A percentile compares a stretch with the other conserved stretches of the same genome.
These are phyloP conservation scores for Drosophila prolongata DNA, from an alignment of 2,888 invertebrate species.

Conservation along the genomic window DNA sequence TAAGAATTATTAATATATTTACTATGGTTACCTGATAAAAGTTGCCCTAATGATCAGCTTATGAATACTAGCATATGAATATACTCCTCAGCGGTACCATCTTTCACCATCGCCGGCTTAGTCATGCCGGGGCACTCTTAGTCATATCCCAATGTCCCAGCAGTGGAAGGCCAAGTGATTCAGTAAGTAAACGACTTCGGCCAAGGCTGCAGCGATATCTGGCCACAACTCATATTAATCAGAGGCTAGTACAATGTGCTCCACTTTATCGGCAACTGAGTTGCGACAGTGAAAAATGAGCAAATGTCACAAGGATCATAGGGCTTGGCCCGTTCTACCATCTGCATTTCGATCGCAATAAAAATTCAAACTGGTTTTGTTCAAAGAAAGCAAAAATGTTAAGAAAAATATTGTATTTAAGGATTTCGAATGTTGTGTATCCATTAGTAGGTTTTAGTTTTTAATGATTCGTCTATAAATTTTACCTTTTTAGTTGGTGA, in stretches of 20 bases:
- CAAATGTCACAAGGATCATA: slow-evolving; percentile 46
- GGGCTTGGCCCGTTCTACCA: slow-evolving; percentile 8
- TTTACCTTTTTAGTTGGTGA: too few species aligned
- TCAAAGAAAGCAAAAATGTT: slow-evolving; percentile 7
- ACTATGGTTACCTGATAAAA: too few species aligned
- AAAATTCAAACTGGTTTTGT: slow-evolving; percentile 22
- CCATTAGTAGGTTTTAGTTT: background rate
- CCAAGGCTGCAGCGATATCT: slow-evolving; percentile 52
- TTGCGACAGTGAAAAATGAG: slow-evolving; percentile 51
- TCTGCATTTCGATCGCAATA: slow-evolving; percentile 27
- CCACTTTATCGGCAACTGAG: slow-evolving; percentile 46
- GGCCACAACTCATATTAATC: slow-evolving; percentile 49
- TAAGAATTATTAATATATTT: too few species aligned
- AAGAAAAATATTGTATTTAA: background rate
- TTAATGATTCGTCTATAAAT: too few species aligned
- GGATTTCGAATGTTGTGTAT: slow-evolving; percentile 4
- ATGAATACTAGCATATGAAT: too few species aligned
- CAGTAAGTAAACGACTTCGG: slow-evolving; percentile 50
- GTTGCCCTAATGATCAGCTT: too few species aligned
- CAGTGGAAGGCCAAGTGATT: slow-evolving; percentile 48
- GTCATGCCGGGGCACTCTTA: slow-evolving; percentile 45
- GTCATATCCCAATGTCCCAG: slow-evolving; percentile 11
- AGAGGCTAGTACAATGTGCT: slow-evolving; percentile 36
- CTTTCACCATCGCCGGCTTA: slow-evolving; percentile 28
- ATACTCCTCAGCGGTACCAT: background rate